Conservation (phyloP, 1,140 invertebrate species). For the Macrobrachium nipponense region DNA sequence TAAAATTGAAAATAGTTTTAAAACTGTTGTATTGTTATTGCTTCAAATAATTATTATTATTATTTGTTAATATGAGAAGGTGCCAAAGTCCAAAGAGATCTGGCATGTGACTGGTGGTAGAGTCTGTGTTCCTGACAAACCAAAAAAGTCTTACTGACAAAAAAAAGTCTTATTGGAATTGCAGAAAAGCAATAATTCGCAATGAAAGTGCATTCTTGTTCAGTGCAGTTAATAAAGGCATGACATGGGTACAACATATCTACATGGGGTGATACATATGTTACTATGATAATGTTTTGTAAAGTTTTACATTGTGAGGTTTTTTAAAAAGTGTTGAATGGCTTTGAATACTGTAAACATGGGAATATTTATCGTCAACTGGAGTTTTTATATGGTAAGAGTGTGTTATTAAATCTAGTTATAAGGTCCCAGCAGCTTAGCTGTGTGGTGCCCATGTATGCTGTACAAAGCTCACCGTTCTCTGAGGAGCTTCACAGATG, state of each 20-base stretch:
- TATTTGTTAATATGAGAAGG: slow-evolving; percentile 57
- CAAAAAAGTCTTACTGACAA: slow-evolving; percentile 18
- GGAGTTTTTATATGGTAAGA: slow-evolving; percentile 38
- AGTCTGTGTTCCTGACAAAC: slow-evolving; percentile 56
- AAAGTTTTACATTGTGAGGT: slow-evolving; percentile 47
- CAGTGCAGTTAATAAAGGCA: slow-evolving; percentile 43
- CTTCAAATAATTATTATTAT: slow-evolving; percentile 59
- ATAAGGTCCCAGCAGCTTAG: slow-evolving; percentile 43
- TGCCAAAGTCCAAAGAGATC: slow-evolving; percentile 61
- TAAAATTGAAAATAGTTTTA: slow-evolving; percentile 31
- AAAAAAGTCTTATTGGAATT: neutral
- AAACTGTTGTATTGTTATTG: slow-evolving; percentile 55
- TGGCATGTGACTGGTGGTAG: slow-evolving; percentile 51
- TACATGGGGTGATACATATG: slow-evolving; percentile 40
- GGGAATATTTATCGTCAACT: slow-evolving; percentile 41
- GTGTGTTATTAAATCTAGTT: slow-evolving; percentile 49
- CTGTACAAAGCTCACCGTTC: slow-evolving; percentile 34
- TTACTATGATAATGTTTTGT: slow-evolving; percentile 46
- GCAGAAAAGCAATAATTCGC: slow-evolving; percentile 54
- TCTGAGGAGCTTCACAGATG: slow-evolving; percentile 1
- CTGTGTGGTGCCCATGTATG: slow-evolving; percentile 61
- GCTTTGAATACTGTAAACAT: slow-evolving; percentile 28
- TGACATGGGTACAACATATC: slow-evolving; percentile 60
- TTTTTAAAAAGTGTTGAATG: slow-evolving; percentile 46
- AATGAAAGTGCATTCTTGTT: slow-evolving; percentile 51